phyloP scores from a whole-genome alignment of 1,140 invertebrate genomes.

The Campoletis sonorensis region DNA sequence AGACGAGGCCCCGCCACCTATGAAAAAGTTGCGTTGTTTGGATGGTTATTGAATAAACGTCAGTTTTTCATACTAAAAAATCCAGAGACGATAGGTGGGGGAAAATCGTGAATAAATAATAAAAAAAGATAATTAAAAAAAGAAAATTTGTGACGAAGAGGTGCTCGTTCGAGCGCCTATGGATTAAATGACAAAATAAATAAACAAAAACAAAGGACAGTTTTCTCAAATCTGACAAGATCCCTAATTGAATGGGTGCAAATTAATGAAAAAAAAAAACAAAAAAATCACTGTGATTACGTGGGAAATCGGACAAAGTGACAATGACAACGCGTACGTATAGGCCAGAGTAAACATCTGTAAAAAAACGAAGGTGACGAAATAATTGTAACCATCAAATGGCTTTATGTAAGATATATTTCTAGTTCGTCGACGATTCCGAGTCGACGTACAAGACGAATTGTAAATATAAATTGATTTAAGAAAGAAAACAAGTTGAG shows the following conservation, averaged over 20 bases:
- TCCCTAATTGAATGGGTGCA: not conserved
- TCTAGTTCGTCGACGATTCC: conserved; percentile 12
- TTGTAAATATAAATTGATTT: conserved; percentile 48
- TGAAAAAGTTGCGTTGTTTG: conserved; percentile 75
- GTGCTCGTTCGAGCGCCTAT: not conserved
- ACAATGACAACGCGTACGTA: conserved; percentile 40
- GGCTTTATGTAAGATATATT: conserved; percentile 57
- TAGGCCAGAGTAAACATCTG: conserved; percentile 28
- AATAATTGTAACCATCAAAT: conserved; percentile 44
- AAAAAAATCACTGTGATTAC: conserved; percentile 47
- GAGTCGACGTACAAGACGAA: conserved; percentile 14
- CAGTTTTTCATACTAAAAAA: not conserved
- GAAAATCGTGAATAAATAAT: conserved; percentile 20
- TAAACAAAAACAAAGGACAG: not conserved
- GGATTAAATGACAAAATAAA: too few species aligned
- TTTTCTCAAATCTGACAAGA: too few species aligned
- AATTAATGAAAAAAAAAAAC: conserved; percentile 16
- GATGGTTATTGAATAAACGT: conserved; percentile 66
- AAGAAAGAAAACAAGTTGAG: conserved; percentile 30
- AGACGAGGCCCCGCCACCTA: conserved; percentile 72
- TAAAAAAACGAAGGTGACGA: conserved; percentile 39
- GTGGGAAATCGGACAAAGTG: conserved; percentile 53
- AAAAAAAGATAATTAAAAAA: not conserved
- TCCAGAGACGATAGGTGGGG: conserved; percentile 28
- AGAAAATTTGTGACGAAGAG: not conserved